Percentiles rank a stretch among this genome's conserved stretches.
phyloP scores from a whole-genome alignment of 2,797 vertebrate species.

The Falco berigora region DNA sequence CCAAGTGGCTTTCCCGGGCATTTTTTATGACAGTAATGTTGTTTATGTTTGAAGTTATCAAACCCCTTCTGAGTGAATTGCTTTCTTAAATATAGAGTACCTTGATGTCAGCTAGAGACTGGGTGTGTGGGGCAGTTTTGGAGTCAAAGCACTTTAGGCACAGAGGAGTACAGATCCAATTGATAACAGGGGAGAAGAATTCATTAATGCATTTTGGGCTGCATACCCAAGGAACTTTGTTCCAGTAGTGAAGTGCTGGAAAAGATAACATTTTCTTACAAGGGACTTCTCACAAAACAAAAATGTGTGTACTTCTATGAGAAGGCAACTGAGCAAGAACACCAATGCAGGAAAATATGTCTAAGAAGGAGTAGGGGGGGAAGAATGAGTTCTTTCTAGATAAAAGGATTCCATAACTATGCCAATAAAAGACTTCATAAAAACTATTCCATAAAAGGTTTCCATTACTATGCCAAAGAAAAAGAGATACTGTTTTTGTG shows the following conservation, averaged over 20 bases:
- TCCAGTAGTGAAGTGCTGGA: not conserved
- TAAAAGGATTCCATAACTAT: not conserved
- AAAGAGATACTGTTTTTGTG: not conserved
- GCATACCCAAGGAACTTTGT: not conserved
- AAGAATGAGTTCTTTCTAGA: not conserved
- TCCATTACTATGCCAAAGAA: not conserved
- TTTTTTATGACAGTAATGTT: slow-evolving; percentile 33
- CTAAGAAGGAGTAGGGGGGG: not conserved
- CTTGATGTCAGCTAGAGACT: not conserved
- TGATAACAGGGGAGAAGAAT: not conserved
- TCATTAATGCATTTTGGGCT: fast-evolving
- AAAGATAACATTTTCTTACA: not conserved
- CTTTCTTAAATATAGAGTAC: not conserved
- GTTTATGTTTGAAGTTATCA: slow-evolving; percentile 31
- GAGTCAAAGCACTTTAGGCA: not conserved
- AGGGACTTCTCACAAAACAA: not conserved
- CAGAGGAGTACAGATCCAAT: not conserved
- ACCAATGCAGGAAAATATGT: not conserved
- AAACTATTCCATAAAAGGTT: not conserved
- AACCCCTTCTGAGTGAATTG: not conserved
- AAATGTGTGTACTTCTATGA: not conserved
- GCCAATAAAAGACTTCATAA: not conserved
- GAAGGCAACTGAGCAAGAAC: not conserved
- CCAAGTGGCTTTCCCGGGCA: slow-evolving; percentile 11
- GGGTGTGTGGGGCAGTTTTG: not conserved